These are phyloP conservation scores for Drosophila equinoxialis DNA, from an alignment of 1,140 invertebrate genomes.

Conservation along the genomic window DNA sequence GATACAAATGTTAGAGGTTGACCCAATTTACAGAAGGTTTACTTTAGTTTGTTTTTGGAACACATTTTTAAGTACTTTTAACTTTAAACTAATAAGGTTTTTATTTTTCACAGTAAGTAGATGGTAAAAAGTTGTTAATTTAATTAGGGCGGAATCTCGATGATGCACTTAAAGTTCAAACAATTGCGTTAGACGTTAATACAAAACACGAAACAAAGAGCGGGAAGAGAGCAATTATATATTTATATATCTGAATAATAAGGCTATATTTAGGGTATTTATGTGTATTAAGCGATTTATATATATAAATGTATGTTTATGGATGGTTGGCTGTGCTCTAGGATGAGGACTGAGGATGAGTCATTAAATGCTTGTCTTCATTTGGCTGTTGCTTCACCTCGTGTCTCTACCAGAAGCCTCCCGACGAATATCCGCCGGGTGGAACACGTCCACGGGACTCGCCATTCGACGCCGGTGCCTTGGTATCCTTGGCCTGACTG, in stretches of 20 bases:
- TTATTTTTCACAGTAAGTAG: conserved; percentile 11
- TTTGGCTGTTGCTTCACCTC: conserved; percentile 10
- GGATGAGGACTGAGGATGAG: conserved; percentile 53
- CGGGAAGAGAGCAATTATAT: conserved; percentile 19
- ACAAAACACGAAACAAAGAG: conserved; percentile 27
- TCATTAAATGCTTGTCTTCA: conserved; percentile 63
- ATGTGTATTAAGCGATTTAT: conserved; percentile 72
- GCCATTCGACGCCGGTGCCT: conserved; percentile 47
- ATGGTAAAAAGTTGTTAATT: conserved; percentile 38
- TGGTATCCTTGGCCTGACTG: conserved; percentile 53
- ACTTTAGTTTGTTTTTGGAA: conserved; percentile 24
- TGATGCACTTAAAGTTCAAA: conserved; percentile 48
- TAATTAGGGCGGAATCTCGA: conserved; percentile 59
- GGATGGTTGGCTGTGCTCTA: conserved; percentile 44
- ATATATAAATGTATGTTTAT: conserved; percentile 65
- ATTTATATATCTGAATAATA: conserved; percentile 34
- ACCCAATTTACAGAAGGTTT: conserved; percentile 36
- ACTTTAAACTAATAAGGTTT: conserved; percentile 38
- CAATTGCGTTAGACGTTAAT: conserved; percentile 51
- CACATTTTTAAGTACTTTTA: conserved; percentile 66
- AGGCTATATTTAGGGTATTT: conserved; percentile 30
- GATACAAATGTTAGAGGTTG: neutral
- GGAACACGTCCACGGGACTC: conserved; percentile 74
- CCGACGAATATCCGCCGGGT: conserved; percentile 78
- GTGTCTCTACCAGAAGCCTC: conserved; percentile 77